Percentiles rank a stretch among this genome's conserved stretches.
Evolutionary conservation across 1,140 invertebrate genomes (phyloP).

Genomic region (Papilio aristodemus): DNA sequence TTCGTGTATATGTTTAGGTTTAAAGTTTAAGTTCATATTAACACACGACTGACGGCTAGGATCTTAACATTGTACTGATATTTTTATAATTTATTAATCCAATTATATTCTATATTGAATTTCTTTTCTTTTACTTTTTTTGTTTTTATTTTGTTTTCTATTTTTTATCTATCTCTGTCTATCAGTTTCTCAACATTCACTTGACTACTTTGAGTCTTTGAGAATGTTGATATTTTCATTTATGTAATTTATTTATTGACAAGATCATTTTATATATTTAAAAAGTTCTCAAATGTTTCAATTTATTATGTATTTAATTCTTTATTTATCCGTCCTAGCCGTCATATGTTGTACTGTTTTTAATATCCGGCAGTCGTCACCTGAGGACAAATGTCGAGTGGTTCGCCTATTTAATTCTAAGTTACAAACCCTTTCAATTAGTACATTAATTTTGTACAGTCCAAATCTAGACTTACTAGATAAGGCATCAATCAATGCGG

Average conservation of each 20-base stretch:
- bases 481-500: background rate
- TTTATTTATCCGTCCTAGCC: background rate
- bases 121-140: no score
- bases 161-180: no score
- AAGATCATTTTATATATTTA: no score
- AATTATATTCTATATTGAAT: no score
- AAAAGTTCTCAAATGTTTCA: no score
- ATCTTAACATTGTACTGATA: background rate
- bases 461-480: background rate
- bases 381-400: constrained; percentile 68
- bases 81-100: constrained; percentile 3
- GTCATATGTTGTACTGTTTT: background rate
- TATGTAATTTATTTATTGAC: no score
- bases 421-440: constrained; percentile 37
- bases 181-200: no score
- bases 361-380: constrained; percentile 37
- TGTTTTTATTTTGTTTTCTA: no score
- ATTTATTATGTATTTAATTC: no score
- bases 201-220: no score
- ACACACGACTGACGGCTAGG: background rate
- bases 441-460: constrained; percentile 28
- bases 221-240: no score
- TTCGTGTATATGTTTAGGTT: constrained; percentile 9
- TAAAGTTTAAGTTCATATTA: background rate
- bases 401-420: constrained; percentile 69